These are phyloP conservation scores for Cyclura pinguis DNA, from an alignment of 2,797 vertebrate species.

Conservation along the genomic window DNA sequence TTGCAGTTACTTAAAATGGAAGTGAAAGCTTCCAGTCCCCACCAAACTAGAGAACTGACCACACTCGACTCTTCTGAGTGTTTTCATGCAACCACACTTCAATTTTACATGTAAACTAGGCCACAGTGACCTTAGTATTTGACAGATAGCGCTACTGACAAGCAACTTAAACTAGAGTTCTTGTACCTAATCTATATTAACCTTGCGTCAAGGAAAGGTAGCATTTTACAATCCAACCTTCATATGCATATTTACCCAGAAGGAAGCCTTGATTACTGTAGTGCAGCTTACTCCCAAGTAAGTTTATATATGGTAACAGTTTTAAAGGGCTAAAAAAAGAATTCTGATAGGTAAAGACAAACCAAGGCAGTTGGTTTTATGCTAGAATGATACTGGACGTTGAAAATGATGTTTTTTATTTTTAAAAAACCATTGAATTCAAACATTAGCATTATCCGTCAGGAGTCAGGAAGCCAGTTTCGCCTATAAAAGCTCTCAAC, in stretches of 20 bases:
- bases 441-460: background rate
- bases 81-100: background rate
- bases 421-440: background rate
- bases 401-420: background rate
- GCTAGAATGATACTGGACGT: background rate
- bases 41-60: background rate
- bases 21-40: background rate
- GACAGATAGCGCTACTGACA: background rate
- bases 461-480: constrained; percentile 31
- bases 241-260: background rate
- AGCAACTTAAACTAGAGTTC: background rate
- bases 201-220: background rate
- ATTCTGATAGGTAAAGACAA: background rate
- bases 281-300: background rate
- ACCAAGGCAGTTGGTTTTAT: background rate
- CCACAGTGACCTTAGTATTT: background rate
- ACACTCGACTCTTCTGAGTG: too few species aligned
- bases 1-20: background rate
- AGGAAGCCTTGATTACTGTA: background rate
- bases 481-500: constrained; percentile 45
- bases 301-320: background rate
- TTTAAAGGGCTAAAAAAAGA: background rate
- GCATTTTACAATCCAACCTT: background rate
- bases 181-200: too few species aligned
- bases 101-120: background rate